Base-by-base conservation (phyloP, 2,888 invertebrate species). In the Agrotis clavis region DNA sequence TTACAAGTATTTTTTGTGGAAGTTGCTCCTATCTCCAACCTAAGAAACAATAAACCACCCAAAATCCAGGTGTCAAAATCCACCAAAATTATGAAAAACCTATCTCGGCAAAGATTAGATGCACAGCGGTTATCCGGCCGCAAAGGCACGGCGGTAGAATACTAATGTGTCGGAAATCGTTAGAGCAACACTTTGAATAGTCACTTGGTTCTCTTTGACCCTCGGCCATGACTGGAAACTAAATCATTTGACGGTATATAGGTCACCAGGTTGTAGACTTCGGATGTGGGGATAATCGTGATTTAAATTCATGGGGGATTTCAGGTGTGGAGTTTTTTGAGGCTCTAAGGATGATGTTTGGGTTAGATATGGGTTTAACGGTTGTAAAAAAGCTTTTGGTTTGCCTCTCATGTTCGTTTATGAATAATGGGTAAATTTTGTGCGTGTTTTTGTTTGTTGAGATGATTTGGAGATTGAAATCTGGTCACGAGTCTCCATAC, bases 121-220 rank as follows among this genome's bases (percentile, higher is more conserved):
- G 64, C 68, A 61, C 61, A 54, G 51, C 63, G 63, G 65, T 71
- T 81, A 84, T 86, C 79, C 56, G 60, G 30, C 82, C 82, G 51
- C 74, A 66, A 70, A 66, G 61, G 6, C 13, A 74, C 76, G 74
- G 4, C 51, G 59, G 21, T 9, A 4, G 84, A 73, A 86, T 84
- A 84, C 80, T 86, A 86, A 86, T 86, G 53, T 54, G 57, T 41
- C 57, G 80, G 77, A 74, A 84, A 79, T 82, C 80, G 87, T 84
- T 86, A 85, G 51, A 62, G 68, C 65, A 75, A 77, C 85, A 85
- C 86, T 84, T 77, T 86, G 85, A 86, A 83, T 74, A 83, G 73
- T 73, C 74, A 79, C 75, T 78, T 41, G 67, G 68, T 53, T 67
- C 76, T 21, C 69, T 86, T 64, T 70, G 83, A 79, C 74, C 75